Base-by-base conservation (phyloP, 2,888 invertebrate genomes). In the Cerastis rubricosa region DNA sequence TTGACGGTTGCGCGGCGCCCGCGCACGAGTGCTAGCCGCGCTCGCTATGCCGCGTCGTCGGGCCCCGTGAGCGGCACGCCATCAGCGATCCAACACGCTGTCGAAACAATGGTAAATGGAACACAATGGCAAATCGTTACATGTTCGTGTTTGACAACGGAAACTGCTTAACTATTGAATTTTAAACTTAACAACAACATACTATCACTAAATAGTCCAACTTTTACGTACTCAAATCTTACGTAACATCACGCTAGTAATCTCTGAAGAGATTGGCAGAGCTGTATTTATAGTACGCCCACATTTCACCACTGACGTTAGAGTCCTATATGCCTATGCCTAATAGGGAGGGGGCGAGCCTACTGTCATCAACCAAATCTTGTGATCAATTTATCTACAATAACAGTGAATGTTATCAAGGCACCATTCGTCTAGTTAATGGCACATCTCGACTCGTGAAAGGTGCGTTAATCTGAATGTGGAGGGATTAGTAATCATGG, bases 1-100 rank as follows among this genome's bases (percentile, higher is more conserved):
- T 89, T 86, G 85, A 84, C 81, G 88, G 78, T 69, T 76, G 78
- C 85, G 78, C 78, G 64, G 82, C 85, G 78, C 79, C 43, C 63
- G 80, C 87, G 76, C 77, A 76, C 75, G 63, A 71, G 66, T 81
- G 67, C 67, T 75, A 71, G 65, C 59, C 43, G 64, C 65, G 72
- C 75, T 78, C 84, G 57, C 80, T 49, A 71, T 49, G 78, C 47
- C 25, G 57, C 74, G 69, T 67, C 43, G 54, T 67, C 43, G 54
- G 63, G 67, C 72, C 67, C 81, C 84, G 57, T 61, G 75, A 77
- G 35, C 35, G 29, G 76, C 78, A 74, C 78, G 71, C 78, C 78
- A 73, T 67, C 64, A 75, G 72, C 70, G 68, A 74, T 75, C 76
- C 68, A 84, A 77, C 77, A 61, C 83, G 69, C 79, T 83, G 79